Base-by-base conservation (phyloP, 2,797 vertebrate species). In the Falco novaeseelandiae region DNA sequence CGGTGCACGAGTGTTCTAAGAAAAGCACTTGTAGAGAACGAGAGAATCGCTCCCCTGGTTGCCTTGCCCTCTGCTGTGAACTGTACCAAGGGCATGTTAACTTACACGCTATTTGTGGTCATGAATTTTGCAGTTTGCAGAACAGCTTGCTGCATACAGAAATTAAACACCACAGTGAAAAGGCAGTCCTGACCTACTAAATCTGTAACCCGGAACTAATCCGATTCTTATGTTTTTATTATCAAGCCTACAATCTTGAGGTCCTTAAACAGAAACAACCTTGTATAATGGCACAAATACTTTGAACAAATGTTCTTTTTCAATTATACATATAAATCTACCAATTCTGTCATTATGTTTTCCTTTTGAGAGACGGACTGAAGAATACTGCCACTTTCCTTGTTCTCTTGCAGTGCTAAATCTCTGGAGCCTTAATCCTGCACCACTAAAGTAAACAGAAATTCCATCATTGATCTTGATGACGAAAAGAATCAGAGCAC, bases 61-160 rank as follows among this genome's bases (percentile, higher is more conserved):
- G 38, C 62, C 59, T 44, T 59, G 84, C 73, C 71, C 27, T 42
- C 52, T 61, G 46, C 44, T 78, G 71, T 6, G 2, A 69, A 25
- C 10, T 51, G 46, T 40, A 87, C 36, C 20, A 38, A 87, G 67
- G 46, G 12, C 59, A 67, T 0, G 2, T 20, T 67, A 58, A 44
- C 12, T 51, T 36, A 30, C 12, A 36, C 0, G 6, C 55, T 66
- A 55, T 76, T 51, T 73, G 58, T 10, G 1, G 77, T 7, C 0
- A 1, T 62, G 59, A 49, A 66, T 90, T 82, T 5, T 73, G 51
- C 57, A 0, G 0, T 66, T 25, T 82, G 79, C 74, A 92, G 46
- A 94, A 57, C 0, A 0, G 72, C 32, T 42, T 58, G 38, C 59
- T 77, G 49, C 32, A 27, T 4, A 13, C 14, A 80, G 63, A 73